These are phyloP conservation scores for Cygnus olor DNA, from an alignment of 2,797 vertebrate species.

Conservation along the genomic window DNA sequence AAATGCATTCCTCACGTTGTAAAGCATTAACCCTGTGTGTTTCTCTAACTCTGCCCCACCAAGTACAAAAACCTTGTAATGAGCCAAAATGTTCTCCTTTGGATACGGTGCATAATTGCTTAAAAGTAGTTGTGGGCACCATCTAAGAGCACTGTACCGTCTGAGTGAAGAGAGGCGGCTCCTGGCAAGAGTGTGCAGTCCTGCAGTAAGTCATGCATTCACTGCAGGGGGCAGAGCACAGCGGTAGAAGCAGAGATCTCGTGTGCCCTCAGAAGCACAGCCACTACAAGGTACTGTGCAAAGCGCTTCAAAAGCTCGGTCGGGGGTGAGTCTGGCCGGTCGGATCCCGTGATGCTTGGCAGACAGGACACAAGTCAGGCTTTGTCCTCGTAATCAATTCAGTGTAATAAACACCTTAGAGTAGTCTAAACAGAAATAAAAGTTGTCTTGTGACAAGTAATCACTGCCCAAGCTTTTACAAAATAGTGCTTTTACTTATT, in stretches of 20 bases:
- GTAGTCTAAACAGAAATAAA: not conserved
- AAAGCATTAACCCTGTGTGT: not conserved
- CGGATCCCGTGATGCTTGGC: not conserved
- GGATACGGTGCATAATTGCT: not conserved
- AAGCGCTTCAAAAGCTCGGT: not conserved
- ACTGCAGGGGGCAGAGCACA: not conserved
- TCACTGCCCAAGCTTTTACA: not conserved
- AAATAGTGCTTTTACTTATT: not conserved
- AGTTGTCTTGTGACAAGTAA: not conserved
- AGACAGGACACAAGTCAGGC: not conserved
- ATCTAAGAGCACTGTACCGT: not conserved
- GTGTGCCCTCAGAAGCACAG: not conserved
- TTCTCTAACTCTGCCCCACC: not conserved
- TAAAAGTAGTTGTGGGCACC: not conserved
- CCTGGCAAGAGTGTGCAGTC: accelerated
- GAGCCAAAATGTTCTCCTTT: not conserved
- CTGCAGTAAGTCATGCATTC: accelerated
- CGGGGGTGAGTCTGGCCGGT: not conserved
- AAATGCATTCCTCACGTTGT: not conserved
- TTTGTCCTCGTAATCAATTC: not conserved
- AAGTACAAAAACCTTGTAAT: not conserved
- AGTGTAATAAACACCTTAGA: not conserved
- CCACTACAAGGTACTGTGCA: not conserved
- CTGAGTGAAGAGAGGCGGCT: not conserved
- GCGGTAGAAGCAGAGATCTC: not conserved